Percentiles rank a stretch among this genome's conserved stretches.
phyloP scores from a whole-genome alignment of 1,140 invertebrate species.

The Drosophila kohkoa region DNA sequence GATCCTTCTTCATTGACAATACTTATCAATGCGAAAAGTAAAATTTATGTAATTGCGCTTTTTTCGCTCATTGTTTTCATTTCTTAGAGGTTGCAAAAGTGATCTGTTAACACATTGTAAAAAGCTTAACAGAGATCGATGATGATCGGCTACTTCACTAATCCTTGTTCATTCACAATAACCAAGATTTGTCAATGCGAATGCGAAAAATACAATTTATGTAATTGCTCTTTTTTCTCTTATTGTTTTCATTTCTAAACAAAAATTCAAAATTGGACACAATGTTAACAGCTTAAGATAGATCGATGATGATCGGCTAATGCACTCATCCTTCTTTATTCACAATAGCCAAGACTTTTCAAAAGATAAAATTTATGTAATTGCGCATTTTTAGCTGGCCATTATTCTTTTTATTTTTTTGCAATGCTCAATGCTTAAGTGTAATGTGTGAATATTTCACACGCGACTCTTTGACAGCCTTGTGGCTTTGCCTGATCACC shows the following conservation, averaged over 20 bases:
- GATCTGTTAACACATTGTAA: too few relatives aligned
- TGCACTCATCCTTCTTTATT: not conserved
- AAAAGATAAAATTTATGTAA: slow-evolving; percentile 14
- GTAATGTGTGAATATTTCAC: slow-evolving; percentile 74
- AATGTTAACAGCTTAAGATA: not conserved
- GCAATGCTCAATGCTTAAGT: slow-evolving; percentile 43
- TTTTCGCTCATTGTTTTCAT: slow-evolving; percentile 46
- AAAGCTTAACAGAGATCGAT: too few relatives aligned
- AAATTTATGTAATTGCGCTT: not conserved
- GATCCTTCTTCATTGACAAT: too few relatives aligned
- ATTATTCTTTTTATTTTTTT: slow-evolving; percentile 32
- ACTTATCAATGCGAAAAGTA: too few relatives aligned
- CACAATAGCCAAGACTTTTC: slow-evolving; percentile 11
- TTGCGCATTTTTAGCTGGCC: slow-evolving; percentile 11
- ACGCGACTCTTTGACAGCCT: slow-evolving; percentile 50
- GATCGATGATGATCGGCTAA: not conserved
- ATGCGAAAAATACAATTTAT: too few relatives aligned
- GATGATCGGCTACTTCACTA: too few relatives aligned
- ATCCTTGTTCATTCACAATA: too few relatives aligned
- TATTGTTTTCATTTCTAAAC: too few relatives aligned
- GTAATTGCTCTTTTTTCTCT: not conserved
- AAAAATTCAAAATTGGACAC: too few relatives aligned
- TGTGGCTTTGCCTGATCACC: slow-evolving; percentile 47
- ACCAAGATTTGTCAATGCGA: too few relatives aligned
- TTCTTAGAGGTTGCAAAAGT: slow-evolving; percentile 1